These are phyloP conservation scores for Eledone cirrhosa DNA, from an alignment of 2,888 invertebrate species.

Conservation along the genomic window DNA sequence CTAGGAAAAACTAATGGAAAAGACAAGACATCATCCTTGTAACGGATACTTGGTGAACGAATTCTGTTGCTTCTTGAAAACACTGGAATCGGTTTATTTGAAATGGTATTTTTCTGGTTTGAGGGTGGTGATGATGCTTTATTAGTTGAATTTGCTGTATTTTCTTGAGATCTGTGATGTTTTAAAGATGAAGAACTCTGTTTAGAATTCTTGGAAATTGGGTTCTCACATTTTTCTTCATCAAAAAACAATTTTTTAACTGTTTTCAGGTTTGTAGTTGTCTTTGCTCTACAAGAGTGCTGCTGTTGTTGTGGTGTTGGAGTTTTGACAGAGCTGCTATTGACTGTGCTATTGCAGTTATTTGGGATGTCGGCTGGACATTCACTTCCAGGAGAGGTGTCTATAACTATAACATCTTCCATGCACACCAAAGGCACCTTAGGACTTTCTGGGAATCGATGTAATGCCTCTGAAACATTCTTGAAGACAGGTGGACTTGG, in stretches of 20 bases:
- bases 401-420: constrained; percentile 16
- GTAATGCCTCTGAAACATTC: constrained; percentile 19
- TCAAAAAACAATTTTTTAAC: constrained; percentile 12
- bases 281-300: background rate
- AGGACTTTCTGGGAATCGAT: constrained; percentile 13
- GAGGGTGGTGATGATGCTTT: background rate
- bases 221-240: background rate
- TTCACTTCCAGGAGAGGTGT: constrained; percentile 9
- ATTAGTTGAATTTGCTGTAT: background rate
- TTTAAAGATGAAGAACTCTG: background rate
- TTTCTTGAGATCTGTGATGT: background rate
- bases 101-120: background rate
- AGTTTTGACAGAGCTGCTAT: background rate
- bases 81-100: background rate
- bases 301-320: background rate
- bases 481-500: constrained; percentile 26
- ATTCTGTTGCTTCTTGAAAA: constrained; percentile 13
- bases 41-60: constrained; percentile 27
- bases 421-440: constrained; percentile 27
- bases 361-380: background rate
- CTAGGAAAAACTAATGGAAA: constrained; percentile 20
- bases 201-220: background rate
- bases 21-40: constrained; percentile 23
- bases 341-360: background rate
- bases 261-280: constrained; percentile 4